phyloP scores from a whole-genome alignment of 2,113 vertebrate genomes.

The Grus americana region DNA sequence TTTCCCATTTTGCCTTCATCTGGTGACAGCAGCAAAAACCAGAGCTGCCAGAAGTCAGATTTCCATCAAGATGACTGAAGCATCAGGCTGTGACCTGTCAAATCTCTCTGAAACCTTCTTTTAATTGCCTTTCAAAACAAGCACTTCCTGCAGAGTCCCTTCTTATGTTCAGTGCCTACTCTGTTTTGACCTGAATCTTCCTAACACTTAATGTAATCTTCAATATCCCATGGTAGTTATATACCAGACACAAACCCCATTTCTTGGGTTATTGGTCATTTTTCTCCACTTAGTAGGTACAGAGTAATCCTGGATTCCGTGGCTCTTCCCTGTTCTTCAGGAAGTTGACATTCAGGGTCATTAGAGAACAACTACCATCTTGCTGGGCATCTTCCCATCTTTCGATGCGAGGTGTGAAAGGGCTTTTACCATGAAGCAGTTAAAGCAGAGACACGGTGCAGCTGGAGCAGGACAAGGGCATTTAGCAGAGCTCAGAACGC shows the following conservation, averaged over 20 bases:
- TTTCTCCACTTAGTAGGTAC: not conserved
- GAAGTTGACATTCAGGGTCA: not conserved
- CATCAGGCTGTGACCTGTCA: not conserved
- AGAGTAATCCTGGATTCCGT: not conserved
- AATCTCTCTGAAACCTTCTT: not conserved
- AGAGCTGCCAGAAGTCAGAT: not conserved
- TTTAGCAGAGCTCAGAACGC: not conserved
- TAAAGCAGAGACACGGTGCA: not conserved
- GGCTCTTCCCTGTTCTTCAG: not conserved
- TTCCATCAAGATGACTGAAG: not conserved
- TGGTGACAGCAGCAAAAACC: not conserved
- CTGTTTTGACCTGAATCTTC: not conserved
- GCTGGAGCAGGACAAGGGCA: not conserved
- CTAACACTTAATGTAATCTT: not conserved
- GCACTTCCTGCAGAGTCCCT: not conserved
- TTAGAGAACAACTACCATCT: not conserved
- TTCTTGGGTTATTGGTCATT: not conserved
- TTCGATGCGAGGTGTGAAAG: not conserved
- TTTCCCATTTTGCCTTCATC: not conserved
- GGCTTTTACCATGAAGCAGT: not conserved
- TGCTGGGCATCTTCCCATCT: not conserved
- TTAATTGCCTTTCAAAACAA: not conserved
- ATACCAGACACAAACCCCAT: not conserved
- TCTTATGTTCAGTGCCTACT: not conserved
- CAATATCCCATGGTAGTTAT: not conserved